Conservation (phyloP, 2,888 invertebrate genomes). For the Lepidochrysops patricia region DNA sequence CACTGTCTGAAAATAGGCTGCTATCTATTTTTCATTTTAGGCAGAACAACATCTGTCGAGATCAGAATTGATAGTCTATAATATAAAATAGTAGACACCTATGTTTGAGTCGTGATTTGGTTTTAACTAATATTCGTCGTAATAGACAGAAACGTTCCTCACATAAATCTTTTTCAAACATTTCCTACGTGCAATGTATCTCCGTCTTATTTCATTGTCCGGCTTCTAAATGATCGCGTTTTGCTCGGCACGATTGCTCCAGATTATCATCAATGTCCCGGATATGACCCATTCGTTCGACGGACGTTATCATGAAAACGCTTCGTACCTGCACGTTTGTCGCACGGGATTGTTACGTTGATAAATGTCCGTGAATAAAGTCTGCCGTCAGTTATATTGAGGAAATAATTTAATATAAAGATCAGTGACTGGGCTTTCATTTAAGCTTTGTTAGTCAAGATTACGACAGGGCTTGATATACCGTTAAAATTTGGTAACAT, state of each 20-base stretch:
- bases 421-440: neutral
- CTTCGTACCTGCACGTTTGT: slow-evolving; percentile 44
- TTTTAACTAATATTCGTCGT: neutral
- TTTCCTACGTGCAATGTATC: slow-evolving; percentile 25
- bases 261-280: slow-evolving; percentile 44
- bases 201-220: slow-evolving; percentile 18
- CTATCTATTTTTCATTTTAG: too few relatives aligned
- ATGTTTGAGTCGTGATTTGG: too few relatives aligned
- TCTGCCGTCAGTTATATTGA: neutral
- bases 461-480: too few relatives aligned
- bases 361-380: neutral
- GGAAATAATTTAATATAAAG: neutral
- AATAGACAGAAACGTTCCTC: neutral
- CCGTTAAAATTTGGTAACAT: too few relatives aligned
- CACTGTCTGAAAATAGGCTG: too few relatives aligned
- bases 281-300: slow-evolving; percentile 49
- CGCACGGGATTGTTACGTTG: slow-evolving; percentile 29
- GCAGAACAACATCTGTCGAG: too few relatives aligned
- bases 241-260: slow-evolving; percentile 28
- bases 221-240: slow-evolving; percentile 29
- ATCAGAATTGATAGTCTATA: too few relatives aligned
- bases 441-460: too few relatives aligned
- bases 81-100: too few relatives aligned
- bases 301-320: slow-evolving; percentile 50
- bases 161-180: slow-evolving; percentile 12